phyloP scores from a whole-genome alignment of 2,888 invertebrate genomes.

The Parnassius orleans region DNA sequence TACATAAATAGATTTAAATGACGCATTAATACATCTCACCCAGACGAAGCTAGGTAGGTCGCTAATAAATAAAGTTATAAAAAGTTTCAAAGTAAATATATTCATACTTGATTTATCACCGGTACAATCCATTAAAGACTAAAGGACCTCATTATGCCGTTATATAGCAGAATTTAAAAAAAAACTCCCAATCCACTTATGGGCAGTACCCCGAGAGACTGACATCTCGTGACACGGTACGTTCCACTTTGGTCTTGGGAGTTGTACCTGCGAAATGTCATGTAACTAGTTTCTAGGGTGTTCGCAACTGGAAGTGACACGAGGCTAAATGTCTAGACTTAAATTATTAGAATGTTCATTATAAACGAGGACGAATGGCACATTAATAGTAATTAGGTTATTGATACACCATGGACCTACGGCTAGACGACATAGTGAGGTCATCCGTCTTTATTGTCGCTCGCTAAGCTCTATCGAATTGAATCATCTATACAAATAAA shows the following conservation, averaged over 20 bases:
- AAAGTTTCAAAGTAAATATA: too few relatives aligned
- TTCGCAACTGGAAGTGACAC: background rate
- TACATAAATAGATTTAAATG: too few relatives aligned
- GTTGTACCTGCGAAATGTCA: background rate
- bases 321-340: constrained; percentile 11
- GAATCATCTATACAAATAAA: too few relatives aligned
- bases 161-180: background rate
- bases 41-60: too few relatives aligned
- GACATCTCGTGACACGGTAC: constrained; percentile 3
- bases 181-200: background rate
- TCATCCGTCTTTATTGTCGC: too few relatives aligned
- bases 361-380: constrained; percentile 1
- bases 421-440: too few relatives aligned
- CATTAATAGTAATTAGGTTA: background rate
- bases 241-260: constrained; percentile 10
- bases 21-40: too few relatives aligned
- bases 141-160: background rate
- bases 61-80: too few relatives aligned
- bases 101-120: background rate
- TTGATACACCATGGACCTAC: background rate
- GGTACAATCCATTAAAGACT: constrained; percentile 2
- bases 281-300: background rate
- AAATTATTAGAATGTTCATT: background rate
- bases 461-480: too few relatives aligned
- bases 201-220: background rate